Percentiles rank a stretch among this genome's conserved stretches.
phyloP scores from a whole-genome alignment of 2,113 vertebrate genomes.

The Dasypus novemcinctus region DNA sequence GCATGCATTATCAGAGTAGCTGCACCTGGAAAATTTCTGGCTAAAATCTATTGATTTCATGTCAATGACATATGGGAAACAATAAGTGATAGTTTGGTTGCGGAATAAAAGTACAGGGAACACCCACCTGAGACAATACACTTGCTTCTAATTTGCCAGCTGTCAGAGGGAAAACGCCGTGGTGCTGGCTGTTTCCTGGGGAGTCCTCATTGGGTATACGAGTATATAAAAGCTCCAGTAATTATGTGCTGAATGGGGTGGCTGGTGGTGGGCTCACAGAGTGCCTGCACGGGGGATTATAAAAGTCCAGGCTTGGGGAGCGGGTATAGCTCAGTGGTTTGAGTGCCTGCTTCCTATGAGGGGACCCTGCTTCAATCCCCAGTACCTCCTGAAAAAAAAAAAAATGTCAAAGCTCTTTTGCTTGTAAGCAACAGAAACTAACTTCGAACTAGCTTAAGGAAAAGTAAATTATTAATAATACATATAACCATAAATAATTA shows the following conservation, averaged over 20 bases:
- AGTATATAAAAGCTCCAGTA: not conserved
- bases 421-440: not conserved
- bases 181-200: not conserved
- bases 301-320: not conserved
- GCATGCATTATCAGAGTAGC: not conserved
- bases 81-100: not conserved
- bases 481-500: not conserved
- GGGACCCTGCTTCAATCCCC: too few species aligned
- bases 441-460: not conserved
- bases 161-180: not conserved
- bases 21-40: slow-evolving; percentile 38
- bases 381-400: too few species aligned
- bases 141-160: slow-evolving; percentile 4
- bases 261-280: not conserved
- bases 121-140: not conserved
- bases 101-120: not conserved
- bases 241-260: not conserved
- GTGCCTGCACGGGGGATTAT: not conserved
- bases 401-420: not conserved
- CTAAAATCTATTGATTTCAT: not conserved
- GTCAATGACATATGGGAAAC: not conserved
- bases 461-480: not conserved
- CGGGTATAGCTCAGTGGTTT: too few species aligned
- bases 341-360: too few species aligned
- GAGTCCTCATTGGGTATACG: not conserved